These are phyloP conservation scores for Aphelocoma californica DNA, from an alignment of 2,797 vertebrate species.

Conservation along the genomic window DNA sequence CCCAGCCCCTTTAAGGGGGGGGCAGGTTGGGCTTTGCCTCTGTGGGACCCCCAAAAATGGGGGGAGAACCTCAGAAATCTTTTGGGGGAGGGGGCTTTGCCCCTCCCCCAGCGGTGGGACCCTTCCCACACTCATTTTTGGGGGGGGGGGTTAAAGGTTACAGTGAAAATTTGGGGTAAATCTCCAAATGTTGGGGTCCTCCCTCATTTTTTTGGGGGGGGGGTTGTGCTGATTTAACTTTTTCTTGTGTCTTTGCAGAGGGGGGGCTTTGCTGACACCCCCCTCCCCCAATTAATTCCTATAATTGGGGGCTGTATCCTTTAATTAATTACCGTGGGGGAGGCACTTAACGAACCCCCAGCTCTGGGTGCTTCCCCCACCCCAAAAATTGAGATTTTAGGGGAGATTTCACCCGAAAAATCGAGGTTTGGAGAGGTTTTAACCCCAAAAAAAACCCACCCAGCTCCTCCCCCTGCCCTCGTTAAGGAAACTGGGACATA, in stretches of 20 bases:
- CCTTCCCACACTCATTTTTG: not conserved
- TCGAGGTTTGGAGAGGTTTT: not conserved
- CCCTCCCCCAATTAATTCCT: not conserved
- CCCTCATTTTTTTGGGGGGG: too few species aligned
- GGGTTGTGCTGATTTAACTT: not conserved
- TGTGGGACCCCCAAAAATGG: not conserved
- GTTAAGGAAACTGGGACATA: not conserved
- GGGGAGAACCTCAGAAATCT: not conserved
- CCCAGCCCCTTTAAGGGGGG: not conserved
- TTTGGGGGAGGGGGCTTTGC: not conserved
- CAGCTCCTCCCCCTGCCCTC: not conserved
- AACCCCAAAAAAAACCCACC: not conserved
- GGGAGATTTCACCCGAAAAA: not conserved
- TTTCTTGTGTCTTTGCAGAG: not conserved
- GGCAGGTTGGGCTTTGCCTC: too few species aligned
- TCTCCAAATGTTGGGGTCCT: rapidly evolving
- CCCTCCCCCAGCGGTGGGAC: not conserved
- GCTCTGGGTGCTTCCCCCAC: not conserved
- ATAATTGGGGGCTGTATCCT: not conserved
- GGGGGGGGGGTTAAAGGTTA: not conserved
- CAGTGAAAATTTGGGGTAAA: not conserved
- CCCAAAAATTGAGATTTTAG: not conserved
- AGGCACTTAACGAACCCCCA: rapidly evolving
- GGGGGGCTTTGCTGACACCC: not conserved
- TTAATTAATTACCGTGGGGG: not conserved